Evolutionary conservation across 1,140 invertebrate genomes (phyloP).

Genomic region (Acarapis woodi): DNA sequence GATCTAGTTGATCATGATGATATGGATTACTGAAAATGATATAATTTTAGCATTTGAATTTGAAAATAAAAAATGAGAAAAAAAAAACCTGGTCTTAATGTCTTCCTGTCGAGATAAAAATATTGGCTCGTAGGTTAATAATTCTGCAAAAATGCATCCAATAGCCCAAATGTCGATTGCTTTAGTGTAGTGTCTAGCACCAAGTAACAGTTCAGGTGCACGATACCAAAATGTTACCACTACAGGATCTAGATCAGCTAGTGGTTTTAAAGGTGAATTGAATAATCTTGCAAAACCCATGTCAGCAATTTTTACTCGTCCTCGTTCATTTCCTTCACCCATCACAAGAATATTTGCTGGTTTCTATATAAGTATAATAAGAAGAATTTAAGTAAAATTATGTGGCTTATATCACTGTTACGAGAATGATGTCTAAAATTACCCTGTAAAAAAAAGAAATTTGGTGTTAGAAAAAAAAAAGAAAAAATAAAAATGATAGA

Average conservation of each 20-base stretch:
- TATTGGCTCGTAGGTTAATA: slow-evolving; percentile 89
- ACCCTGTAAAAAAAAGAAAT: not conserved
- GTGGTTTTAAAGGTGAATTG: slow-evolving; percentile 86
- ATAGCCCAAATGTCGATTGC: slow-evolving; percentile 99
- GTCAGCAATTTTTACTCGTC: slow-evolving; percentile 92
- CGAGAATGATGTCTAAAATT: slow-evolving; percentile 1
- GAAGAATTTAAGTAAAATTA: slow-evolving; percentile 5
- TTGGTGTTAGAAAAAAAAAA: slow-evolving; percentile 3
- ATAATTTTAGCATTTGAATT: too few species aligned
- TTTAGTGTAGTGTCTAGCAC: slow-evolving; percentile 92
- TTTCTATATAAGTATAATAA: slow-evolving; percentile 32
- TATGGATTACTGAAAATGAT: slow-evolving; percentile 99
- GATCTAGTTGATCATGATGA: slow-evolving; percentile 94
- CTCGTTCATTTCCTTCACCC: slow-evolving; percentile 88
- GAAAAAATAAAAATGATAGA: slow-evolving; percentile 1
- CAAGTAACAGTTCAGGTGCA: slow-evolving; percentile 79
- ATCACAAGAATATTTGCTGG: slow-evolving; percentile 98
- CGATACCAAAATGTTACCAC: slow-evolving; percentile 99
- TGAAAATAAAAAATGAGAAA: too few species aligned
- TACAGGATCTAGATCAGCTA: slow-evolving; percentile 92
- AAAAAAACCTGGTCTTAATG: slow-evolving; percentile 96
- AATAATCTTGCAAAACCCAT: slow-evolving; percentile 99
- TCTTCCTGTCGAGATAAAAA: slow-evolving; percentile 99
- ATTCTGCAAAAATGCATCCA: slow-evolving; percentile 95
- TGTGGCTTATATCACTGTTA: slow-evolving; percentile 1